Evolutionary conservation across 2,888 invertebrate species (phyloP), one percentile per base, ranked within the genome.

Genomic region (Thera britannica): DNA sequence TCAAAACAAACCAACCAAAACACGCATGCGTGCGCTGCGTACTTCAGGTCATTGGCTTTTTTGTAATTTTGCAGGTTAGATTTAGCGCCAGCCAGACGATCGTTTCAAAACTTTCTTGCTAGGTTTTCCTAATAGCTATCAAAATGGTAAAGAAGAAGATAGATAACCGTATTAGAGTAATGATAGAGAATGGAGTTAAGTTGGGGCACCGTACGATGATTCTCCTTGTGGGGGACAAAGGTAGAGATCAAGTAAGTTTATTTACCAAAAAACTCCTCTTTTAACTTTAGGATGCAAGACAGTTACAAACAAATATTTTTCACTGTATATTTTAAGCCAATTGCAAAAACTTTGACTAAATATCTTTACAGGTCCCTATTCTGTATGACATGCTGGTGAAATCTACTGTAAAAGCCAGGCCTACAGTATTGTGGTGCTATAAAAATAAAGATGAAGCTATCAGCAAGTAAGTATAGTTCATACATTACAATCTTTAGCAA

Each of bases 361-460:
- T 0, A 1, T 8, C 61, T 41, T 85, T 85, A 65, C 80, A 98
- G 98, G 97, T 99, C 11, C 98, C 99, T 4, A 98, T 99, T 85
- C 93, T 99, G 3, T 99, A 99, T 94, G 99, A 99, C 84, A 99
- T 99, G 96, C 92, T 99, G 56, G 97, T 98, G 0, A 99, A 99
- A 92, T 97, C 99, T 0, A 96, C 97, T 60, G 97, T 99, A 0
- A 98, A 98, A 90, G 96, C 98, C 0, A 95, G 99, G 52, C 99
- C 99, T 0, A 97, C 97, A 55, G 98, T 99, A 0, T 91, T 99
- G 8, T 99, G 99, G 99, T 99, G 99, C 87, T 99, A 99, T 89
- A 99, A 99, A 95, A 99, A 96, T 77, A 95, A 95, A 75, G 98
- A 98, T 84, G 96, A 98, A 78, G 97, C 97, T 38, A 98, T 98